A percentile compares a stretch with the other conserved stretches of the same genome.
Conservation (phyloP, 2,113 vertebrate species). For the Gobiocypris rarus region DNA sequence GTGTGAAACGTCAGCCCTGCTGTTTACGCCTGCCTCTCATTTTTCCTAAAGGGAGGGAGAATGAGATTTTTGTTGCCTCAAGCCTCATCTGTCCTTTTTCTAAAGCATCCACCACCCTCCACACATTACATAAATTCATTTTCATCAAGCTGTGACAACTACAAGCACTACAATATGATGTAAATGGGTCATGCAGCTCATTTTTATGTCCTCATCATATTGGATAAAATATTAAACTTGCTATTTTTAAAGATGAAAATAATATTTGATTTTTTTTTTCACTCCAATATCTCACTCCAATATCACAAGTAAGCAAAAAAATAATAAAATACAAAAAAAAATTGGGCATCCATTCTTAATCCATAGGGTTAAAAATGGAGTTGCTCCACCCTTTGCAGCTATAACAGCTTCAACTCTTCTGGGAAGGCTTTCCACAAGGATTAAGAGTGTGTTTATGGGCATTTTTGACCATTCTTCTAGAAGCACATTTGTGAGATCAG, state of each 20-base stretch:
- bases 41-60: neutral
- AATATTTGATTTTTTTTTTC: neutral
- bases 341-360: too few relatives aligned
- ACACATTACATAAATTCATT: constrained; percentile 6
- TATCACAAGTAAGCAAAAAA: neutral
- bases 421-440: too few relatives aligned
- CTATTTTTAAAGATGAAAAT: neutral
- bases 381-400: too few relatives aligned
- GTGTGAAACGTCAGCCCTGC: neutral
- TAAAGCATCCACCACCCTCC: neutral
- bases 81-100: constrained; percentile 26
- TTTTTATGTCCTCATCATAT: neutral
- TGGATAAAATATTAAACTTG: neutral
- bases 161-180: neutral
- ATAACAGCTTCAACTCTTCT: too few relatives aligned
- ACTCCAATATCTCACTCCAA: neutral
- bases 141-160: constrained; percentile 25
- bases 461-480: too few relatives aligned
- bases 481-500: too few relatives aligned
- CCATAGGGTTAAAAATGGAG: too few relatives aligned
- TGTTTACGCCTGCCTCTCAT: neutral
- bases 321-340: too few relatives aligned
- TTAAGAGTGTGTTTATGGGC: too few relatives aligned
- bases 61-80: constrained; percentile 9
- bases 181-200: neutral